These are phyloP conservation scores for Plecotus auritus DNA, from an alignment of 2,113 vertebrate species.

Conservation along the genomic window DNA sequence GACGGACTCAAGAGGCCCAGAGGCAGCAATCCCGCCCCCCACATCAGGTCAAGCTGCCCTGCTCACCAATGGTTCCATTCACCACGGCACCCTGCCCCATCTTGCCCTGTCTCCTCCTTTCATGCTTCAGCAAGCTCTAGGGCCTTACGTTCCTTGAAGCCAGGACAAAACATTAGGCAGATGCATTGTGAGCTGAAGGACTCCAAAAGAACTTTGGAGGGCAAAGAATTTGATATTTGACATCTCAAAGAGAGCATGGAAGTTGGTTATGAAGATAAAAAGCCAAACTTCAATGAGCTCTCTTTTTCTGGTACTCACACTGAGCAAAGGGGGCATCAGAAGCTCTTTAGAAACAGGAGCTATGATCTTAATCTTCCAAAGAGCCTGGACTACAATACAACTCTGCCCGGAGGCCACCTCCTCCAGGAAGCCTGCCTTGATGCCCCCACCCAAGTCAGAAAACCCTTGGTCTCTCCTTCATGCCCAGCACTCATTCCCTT, in stretches of 20 bases:
- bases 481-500: neutral
- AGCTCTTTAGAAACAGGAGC: neutral
- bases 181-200: neutral
- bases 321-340: neutral
- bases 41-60: neutral
- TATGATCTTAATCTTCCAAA: neutral
- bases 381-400: neutral
- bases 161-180: neutral
- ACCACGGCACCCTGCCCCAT: fast-evolving
- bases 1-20: neutral
- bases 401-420: neutral
- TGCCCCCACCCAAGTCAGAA: neutral
- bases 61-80: fast-evolving
- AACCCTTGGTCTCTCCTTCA: neutral
- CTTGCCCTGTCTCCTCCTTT: no score
- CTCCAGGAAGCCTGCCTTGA: neutral
- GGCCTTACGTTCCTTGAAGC: neutral
- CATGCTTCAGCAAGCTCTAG: neutral
- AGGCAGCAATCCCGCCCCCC: neutral
- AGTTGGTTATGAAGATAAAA: neutral
- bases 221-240: neutral
- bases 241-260: neutral
- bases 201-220: neutral
- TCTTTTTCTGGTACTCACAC: neutral
- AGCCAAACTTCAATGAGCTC: neutral